phyloP scores from a whole-genome alignment of 2,113 vertebrate genomes.

The Neopipo cinnamomea region DNA sequence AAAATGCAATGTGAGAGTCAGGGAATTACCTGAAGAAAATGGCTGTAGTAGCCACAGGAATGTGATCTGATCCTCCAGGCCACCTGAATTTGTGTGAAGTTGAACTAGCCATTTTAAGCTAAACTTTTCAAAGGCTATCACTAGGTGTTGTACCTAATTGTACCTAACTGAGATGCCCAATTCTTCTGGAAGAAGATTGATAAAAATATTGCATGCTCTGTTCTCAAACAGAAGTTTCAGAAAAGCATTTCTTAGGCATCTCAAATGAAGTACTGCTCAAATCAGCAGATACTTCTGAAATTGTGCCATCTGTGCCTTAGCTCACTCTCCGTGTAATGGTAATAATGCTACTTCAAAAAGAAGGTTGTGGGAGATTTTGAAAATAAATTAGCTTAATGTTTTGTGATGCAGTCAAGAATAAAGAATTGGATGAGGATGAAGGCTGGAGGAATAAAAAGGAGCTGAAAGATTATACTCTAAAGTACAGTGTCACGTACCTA shows the following conservation, averaged over 20 bases:
- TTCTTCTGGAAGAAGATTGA: neutral
- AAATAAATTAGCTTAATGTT: conserved; percentile 51
- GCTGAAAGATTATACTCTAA: neutral
- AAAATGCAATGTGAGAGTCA: neutral
- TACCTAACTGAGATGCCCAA: neutral
- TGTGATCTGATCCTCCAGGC: neutral
- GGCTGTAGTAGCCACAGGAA: neutral
- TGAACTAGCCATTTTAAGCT: neutral
- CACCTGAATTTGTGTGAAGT: neutral
- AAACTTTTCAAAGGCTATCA: neutral
- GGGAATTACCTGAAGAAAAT: neutral
- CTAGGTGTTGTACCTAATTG: neutral
- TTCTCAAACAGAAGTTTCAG: neutral
- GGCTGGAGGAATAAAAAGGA: neutral
- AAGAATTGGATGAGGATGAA: neutral
- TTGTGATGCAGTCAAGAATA: neutral
- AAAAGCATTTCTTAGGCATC: neutral
- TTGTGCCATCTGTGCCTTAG: conserved; percentile 41
- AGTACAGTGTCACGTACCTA: neutral
- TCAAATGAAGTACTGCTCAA: conserved; percentile 7
- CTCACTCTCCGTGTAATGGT: neutral
- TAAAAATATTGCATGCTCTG: neutral
- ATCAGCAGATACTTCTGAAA: conserved; percentile 49
- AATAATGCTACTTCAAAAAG: conserved; percentile 33
- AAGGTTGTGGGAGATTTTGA: conserved; percentile 31